phyloP scores from a whole-genome alignment of 2,113 vertebrate genomes.

The Phoenicopterus ruber region DNA sequence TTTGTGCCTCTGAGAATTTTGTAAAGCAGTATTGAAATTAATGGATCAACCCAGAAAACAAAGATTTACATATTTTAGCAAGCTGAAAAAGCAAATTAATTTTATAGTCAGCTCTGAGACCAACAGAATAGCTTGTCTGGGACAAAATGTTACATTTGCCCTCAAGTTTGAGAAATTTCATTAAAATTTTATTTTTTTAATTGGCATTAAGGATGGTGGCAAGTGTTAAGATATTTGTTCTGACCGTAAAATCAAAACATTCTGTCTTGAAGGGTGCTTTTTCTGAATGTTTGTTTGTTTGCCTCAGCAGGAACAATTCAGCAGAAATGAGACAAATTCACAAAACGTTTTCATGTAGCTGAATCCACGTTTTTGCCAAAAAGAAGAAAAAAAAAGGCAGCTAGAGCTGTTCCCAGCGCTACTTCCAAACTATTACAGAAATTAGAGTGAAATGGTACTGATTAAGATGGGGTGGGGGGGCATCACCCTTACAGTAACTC shows the following conservation, averaged over 20 bases:
- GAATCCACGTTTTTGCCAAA: neutral
- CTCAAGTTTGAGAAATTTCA: neutral
- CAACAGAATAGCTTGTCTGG: neutral
- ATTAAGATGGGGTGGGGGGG: neutral
- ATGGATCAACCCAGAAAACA: neutral
- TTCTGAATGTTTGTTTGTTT: constrained; percentile 5
- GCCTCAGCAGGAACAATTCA: neutral
- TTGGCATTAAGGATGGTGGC: neutral
- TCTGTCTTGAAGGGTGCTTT: neutral
- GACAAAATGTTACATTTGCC: neutral
- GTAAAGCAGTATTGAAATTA: neutral
- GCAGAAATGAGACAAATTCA: neutral
- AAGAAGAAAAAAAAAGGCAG: neutral
- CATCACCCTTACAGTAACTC: neutral
- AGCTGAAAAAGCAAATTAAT: neutral
- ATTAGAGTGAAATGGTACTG: constrained; percentile 18
- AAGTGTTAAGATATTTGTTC: constrained; percentile 3
- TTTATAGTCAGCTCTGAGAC: neutral
- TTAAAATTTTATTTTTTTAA: neutral
- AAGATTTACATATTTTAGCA: neutral
- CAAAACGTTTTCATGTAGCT: neutral
- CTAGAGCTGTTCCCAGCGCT: neutral
- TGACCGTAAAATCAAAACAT: neutral
- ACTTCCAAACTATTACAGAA: neutral
- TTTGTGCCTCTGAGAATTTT: neutral